A percentile compares a stretch with the other conserved stretches of the same genome.
phyloP scores from a whole-genome alignment of 2,797 vertebrate species.

The Borostomias antarcticus region DNA sequence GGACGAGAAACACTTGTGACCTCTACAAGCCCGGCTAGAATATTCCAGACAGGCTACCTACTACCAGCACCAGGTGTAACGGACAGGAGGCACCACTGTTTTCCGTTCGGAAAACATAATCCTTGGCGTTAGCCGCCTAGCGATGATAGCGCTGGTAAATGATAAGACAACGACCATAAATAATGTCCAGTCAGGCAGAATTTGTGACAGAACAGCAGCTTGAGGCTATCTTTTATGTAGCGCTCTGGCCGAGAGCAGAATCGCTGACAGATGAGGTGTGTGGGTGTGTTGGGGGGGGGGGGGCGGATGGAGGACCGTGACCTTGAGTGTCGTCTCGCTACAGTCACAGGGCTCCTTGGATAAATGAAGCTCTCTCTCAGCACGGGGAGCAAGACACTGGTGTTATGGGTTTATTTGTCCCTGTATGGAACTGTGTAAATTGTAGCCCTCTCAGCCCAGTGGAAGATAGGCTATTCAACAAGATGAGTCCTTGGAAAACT shows the following conservation, averaged over 20 bases:
- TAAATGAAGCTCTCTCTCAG: no score
- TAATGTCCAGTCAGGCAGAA: conserved; percentile 48
- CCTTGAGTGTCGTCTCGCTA: no score
- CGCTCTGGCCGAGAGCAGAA: conserved; percentile 44
- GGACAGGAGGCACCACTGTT: conserved; percentile 13
- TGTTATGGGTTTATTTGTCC: no score
- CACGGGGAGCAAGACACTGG: no score
- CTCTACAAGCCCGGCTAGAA: conserved; percentile 43
- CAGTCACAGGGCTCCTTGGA: no score
- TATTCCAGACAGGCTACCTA: conserved; percentile 60
- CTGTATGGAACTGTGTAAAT: no score
- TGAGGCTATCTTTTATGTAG: conserved; percentile 59
- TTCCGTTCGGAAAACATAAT: conserved; percentile 18
- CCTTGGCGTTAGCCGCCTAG: conserved; percentile 19
- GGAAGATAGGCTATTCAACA: no score
- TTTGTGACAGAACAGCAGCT: conserved; percentile 40
- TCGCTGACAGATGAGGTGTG: conserved; percentile 67
- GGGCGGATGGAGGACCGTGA: no score
- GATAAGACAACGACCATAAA: conserved; percentile 51
- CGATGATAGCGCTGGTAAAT: not conserved
- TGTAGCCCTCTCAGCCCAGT: no score
- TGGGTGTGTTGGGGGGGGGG: not conserved
- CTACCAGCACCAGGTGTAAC: conserved; percentile 26
- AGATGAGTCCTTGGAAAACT: not conserved
- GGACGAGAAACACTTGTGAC: conserved; percentile 39